A percentile compares a stretch with the other conserved stretches of the same genome.
phyloP scores from a whole-genome alignment of 2,113 vertebrate genomes.

The Jacana jacana region DNA sequence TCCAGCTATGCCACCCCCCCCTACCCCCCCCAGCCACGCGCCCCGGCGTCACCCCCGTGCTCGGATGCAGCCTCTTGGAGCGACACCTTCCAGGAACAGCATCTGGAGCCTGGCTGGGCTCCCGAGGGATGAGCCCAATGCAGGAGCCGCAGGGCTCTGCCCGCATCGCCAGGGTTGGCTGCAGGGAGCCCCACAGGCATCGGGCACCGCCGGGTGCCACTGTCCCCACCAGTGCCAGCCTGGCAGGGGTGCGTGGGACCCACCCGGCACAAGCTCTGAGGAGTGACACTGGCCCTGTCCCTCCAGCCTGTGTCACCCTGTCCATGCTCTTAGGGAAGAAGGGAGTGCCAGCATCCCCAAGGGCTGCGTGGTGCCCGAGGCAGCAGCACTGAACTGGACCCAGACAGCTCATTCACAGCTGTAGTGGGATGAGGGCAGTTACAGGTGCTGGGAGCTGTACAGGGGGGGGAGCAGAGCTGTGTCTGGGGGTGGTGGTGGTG shows the following conservation, averaged over 20 bases:
- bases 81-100: not conserved
- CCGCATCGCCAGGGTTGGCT: rapidly evolving
- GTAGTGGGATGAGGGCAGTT: rapidly evolving
- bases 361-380: not conserved
- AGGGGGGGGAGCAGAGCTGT: not conserved
- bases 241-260: not conserved
- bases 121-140: rapidly evolving
- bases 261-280: rapidly evolving
- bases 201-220: not conserved
- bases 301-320: rapidly evolving
- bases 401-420: rapidly evolving
- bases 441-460: rapidly evolving
- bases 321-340: not conserved
- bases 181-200: not conserved
- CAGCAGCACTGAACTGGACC: rapidly evolving
- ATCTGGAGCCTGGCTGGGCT: not conserved
- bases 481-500: rapidly evolving
- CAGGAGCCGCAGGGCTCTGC: rapidly evolving
- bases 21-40: rapidly evolving
- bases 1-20: not conserved
- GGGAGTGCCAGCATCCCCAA: rapidly evolving
- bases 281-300: not conserved
- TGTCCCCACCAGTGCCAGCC: not conserved
- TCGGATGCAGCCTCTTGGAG: not conserved
- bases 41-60: rapidly evolving